Evolutionary conservation across 92 coral and sea anemone genomes (phyloP), one percentile per base, ranked within the genome.

Genomic region (Palythoa grandiflora): DNA sequence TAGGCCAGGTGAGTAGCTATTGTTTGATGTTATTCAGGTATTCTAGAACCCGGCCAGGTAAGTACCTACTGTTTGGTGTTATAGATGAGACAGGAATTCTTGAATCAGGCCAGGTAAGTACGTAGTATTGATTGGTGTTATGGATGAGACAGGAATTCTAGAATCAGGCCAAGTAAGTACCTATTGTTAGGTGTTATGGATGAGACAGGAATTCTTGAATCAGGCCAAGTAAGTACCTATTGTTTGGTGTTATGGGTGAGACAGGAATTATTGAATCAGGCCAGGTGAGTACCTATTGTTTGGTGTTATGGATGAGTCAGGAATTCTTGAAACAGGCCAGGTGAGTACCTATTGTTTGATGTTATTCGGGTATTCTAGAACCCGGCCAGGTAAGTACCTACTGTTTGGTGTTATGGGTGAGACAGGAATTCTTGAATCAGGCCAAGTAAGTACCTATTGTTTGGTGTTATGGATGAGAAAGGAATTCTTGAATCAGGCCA

Each of bases 341-440:
- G n/a, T n/a, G n/a, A n/a, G n/a, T n/a, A n/a, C n/a, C n/a, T n/a
- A n/a, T n/a, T 97, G 99, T 92, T 97, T 90, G 99, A 98, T 52
- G 99, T 97, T 73, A 95, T 97, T 90, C 99, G 4, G 99, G 97
- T 16, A 79, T 81, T 16, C 89, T 97, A 9, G 87, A 92, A 71
- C 89, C 88, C 83, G 99, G 99, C 48, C 92, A 97, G 93, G 99
- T 96, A 9, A 77, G 90, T 75, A 7, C n/a, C n/a, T n/a, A n/a
- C n/a, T n/a, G n/a, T n/a, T 97, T 90, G 99, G 99, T 53, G 99
- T 97, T 73, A 95, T 97, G 97, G 99, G 95, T 79, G 99, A 95
- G 81, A 91, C 99, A 7, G 99, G 97, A 20, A 79, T 81, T 16
- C 89, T 97, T 13, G 87, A 92, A 71, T 88, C 88, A 83, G 99